Evolutionary conservation across 2,113 vertebrate genomes (phyloP).

Genomic region (Todiramphus saurophagus): DNA sequence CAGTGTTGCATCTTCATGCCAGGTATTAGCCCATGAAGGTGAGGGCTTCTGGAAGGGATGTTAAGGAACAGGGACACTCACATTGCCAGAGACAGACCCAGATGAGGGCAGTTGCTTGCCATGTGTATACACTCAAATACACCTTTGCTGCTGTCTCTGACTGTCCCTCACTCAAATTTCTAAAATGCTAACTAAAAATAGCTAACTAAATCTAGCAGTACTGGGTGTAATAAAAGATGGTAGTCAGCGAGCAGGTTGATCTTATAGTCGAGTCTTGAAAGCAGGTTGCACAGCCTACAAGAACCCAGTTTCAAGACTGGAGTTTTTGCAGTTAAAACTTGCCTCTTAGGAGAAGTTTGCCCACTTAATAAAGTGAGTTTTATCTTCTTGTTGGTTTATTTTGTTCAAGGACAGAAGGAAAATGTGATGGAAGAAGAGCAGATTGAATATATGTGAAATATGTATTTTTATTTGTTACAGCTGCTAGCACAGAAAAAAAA

Average conservation of each 20-base stretch:
- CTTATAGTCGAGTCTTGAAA: background rate
- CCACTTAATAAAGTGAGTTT: background rate
- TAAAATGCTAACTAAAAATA: background rate
- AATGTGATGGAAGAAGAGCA: background rate
- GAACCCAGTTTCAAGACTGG: background rate
- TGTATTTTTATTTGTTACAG: background rate
- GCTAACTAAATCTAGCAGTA: background rate
- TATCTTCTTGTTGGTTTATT: background rate
- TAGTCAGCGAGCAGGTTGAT: background rate
- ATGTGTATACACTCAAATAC: background rate
- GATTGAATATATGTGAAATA: background rate
- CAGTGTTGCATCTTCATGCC: background rate
- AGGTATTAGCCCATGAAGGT: fast-evolving
- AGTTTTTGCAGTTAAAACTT: background rate
- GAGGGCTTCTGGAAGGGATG: fast-evolving
- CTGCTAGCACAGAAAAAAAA: background rate
- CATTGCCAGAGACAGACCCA: background rate
- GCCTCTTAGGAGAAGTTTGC: background rate
- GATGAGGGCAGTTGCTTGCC: background rate
- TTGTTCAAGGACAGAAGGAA: background rate
- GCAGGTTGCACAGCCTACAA: background rate
- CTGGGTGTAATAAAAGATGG: background rate
- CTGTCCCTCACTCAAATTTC: background rate
- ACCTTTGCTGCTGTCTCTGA: background rate
- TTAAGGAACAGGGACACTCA: background rate